Evolutionary conservation across 2,113 vertebrate genomes (phyloP).

Genomic region (Forbesichthys papilliferus): DNA sequence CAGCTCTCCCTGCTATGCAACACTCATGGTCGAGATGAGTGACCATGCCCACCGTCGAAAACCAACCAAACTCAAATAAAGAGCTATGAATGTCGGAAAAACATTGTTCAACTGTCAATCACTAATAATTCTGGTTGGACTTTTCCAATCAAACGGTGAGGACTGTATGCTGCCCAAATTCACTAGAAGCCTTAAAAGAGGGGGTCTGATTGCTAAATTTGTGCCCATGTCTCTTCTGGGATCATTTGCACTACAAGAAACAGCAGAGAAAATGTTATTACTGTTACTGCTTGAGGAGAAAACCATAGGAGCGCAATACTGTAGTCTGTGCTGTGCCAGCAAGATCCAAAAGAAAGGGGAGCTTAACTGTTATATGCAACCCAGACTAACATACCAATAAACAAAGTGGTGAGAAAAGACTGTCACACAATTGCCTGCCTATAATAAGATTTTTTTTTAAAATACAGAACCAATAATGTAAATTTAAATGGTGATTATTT

Average conservation of each 20-base stretch:
- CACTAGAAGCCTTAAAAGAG: slow-evolving; percentile 79
- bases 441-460: slow-evolving; percentile 62
- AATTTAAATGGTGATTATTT: slow-evolving; percentile 88
- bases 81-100: slow-evolving; percentile 71
- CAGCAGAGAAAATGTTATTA: slow-evolving; percentile 33
- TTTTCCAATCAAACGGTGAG: slow-evolving; percentile 53
- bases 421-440: slow-evolving; percentile 80
- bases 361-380: slow-evolving; percentile 68
- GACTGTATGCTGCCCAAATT: slow-evolving; percentile 77
- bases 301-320: slow-evolving; percentile 47
- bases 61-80: slow-evolving; percentile 56
- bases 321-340: slow-evolving; percentile 65
- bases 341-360: slow-evolving; percentile 64
- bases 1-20: slow-evolving; percentile 81
- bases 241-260: slow-evolving; percentile 72
- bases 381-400: slow-evolving; percentile 49
- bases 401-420: slow-evolving; percentile 53
- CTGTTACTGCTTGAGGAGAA: slow-evolving; percentile 40
- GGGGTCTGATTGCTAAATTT: slow-evolving; percentile 58
- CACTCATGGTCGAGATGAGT: slow-evolving; percentile 60
- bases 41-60: slow-evolving; percentile 49
- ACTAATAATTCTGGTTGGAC: slow-evolving; percentile 49
- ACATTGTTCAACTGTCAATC: slow-evolving; percentile 63
- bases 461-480: slow-evolving; percentile 80
- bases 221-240: slow-evolving; percentile 71